These are phyloP conservation scores for Clarias macrocephalus DNA, from an alignment of 2,113 vertebrate species.

Conservation along the genomic window DNA sequence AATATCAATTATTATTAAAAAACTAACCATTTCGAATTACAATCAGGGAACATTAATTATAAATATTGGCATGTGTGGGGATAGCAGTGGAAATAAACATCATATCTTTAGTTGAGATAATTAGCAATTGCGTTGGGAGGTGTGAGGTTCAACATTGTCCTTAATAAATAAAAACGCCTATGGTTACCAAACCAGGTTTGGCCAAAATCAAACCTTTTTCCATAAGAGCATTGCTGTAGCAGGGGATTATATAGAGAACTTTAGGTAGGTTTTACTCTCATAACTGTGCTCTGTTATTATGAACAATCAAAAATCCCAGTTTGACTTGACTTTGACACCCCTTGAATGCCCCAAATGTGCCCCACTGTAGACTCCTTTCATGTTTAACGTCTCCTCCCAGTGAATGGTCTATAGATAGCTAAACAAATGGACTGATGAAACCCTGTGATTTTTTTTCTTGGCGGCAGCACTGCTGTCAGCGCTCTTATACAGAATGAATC, in stretches of 20 bases:
- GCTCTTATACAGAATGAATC: background rate
- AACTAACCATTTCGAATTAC: background rate
- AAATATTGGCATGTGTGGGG: background rate
- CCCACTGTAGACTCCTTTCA: background rate
- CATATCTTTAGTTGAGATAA: background rate
- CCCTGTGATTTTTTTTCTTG: background rate
- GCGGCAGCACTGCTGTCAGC: background rate
- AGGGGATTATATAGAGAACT: too few relatives aligned
- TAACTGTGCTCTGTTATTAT: too few relatives aligned
- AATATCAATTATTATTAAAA: background rate
- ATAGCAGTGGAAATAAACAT: background rate
- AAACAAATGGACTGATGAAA: too few relatives aligned
- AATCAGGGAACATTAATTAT: too few relatives aligned
- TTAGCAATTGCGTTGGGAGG: background rate
- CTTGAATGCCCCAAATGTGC: background rate
- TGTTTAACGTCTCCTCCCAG: background rate
- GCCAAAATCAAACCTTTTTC: too few relatives aligned
- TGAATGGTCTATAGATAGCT: background rate
- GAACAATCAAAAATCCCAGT: too few relatives aligned
- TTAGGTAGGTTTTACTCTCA: too few relatives aligned
- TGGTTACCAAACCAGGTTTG: too few relatives aligned
- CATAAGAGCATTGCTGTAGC: too few relatives aligned
- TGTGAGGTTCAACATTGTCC: too few relatives aligned
- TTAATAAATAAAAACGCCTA: too few relatives aligned
- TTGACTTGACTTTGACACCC: too few relatives aligned